Evolutionary conservation across 2,113 vertebrate genomes (phyloP).

Genomic region (Malurus cyaneus): DNA sequence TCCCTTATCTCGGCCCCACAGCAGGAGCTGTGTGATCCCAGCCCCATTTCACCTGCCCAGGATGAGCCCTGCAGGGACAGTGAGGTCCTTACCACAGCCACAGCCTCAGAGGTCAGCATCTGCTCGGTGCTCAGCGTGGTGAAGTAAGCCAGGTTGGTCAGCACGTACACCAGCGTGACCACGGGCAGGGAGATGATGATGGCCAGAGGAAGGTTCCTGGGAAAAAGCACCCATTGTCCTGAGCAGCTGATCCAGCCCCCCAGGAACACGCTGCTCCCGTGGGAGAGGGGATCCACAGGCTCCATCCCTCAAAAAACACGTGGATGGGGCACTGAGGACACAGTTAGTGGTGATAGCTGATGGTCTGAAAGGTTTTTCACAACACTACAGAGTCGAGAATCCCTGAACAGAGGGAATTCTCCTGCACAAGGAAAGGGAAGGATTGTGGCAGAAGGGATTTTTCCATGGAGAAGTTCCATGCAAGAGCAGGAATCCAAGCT

Average conservation of each 20-base stretch:
- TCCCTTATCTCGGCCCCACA: background rate
- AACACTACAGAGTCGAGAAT: background rate
- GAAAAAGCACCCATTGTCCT: background rate
- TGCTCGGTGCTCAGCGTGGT: conserved; percentile 86
- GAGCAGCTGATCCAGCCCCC: background rate
- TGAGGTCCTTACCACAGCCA: conserved; percentile 87
- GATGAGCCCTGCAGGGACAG: background rate
- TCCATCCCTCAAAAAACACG: accelerated
- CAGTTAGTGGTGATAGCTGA: background rate
- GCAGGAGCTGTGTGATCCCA: background rate
- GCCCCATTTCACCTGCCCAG: background rate
- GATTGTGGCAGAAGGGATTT: background rate
- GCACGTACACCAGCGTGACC: conserved; percentile 92
- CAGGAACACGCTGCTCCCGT: background rate
- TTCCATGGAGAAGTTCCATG: background rate
- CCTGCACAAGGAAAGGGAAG: background rate
- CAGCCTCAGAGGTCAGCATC: conserved; percentile 89
- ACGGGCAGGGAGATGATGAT: conserved; percentile 98
- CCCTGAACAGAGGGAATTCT: background rate
- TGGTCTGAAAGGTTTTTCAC: background rate
- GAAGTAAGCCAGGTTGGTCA: conserved; percentile 98
- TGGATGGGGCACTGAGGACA: background rate
- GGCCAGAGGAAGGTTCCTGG: conserved; percentile 93
- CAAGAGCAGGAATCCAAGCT: background rate
- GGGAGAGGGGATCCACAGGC: background rate